phyloP scores from a whole-genome alignment of 2,797 vertebrate species.

The Tenualosa ilisha region DNA sequence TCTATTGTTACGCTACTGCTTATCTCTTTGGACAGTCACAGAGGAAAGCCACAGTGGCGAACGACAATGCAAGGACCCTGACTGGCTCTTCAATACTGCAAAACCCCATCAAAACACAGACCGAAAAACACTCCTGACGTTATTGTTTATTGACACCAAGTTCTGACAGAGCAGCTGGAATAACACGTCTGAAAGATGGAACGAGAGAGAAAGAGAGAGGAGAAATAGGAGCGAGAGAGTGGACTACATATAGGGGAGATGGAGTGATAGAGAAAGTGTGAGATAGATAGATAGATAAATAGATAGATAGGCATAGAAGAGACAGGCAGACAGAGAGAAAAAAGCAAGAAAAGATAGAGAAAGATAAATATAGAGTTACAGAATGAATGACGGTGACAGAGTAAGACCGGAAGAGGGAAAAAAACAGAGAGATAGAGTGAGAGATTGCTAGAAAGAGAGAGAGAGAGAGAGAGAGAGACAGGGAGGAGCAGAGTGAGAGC shows the following conservation, averaged over 20 bases:
- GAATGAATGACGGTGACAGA: neutral
- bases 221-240: neutral
- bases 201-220: neutral
- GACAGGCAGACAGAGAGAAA: neutral
- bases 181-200: neutral
- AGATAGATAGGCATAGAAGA: neutral
- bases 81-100: neutral
- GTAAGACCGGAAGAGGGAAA: neutral
- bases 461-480: neutral
- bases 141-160: constrained; percentile 44
- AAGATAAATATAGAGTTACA: neutral
- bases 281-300: neutral
- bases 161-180: constrained; percentile 30
- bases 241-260: neutral
- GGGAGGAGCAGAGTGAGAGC: neutral
- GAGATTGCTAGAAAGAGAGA: neutral
- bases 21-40: neutral
- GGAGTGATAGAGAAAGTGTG: neutral
- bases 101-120: neutral
- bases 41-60: neutral
- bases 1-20: too few species aligned
- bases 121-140: too few species aligned
- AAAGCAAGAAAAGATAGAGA: neutral
- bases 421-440: neutral
- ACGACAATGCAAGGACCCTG: neutral